Evolutionary conservation across 2,113 vertebrate genomes (phyloP).

Genomic region (Dicrurus megarhynchus): DNA sequence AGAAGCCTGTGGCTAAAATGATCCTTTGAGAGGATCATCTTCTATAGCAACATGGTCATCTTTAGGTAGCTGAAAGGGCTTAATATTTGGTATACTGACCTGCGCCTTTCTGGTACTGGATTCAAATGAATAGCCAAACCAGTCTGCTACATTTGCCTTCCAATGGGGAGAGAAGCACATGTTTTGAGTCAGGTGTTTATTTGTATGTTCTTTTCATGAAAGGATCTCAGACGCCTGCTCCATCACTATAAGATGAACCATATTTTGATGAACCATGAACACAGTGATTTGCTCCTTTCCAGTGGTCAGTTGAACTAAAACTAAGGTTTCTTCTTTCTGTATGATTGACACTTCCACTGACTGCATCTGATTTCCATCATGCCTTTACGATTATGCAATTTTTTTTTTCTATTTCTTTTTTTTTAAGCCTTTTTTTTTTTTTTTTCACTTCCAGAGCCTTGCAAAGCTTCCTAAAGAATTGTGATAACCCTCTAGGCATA

Average conservation of each 20-base stretch:
- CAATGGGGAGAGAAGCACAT: neutral
- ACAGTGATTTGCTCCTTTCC: neutral
- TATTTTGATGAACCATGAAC: neutral
- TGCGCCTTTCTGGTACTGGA: neutral
- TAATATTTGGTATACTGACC: neutral
- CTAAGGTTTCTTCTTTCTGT: neutral
- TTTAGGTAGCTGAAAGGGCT: neutral
- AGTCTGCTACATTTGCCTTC: neutral
- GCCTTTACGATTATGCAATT: rapidly evolving
- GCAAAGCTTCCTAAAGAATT: neutral
- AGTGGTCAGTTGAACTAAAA: neutral
- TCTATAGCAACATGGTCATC: neutral
- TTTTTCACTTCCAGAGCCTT: neutral
- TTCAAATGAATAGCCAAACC: neutral
- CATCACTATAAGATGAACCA: neutral
- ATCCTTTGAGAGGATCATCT: neutral
- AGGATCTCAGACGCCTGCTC: neutral
- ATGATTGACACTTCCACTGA: neutral
- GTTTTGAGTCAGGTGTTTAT: neutral
- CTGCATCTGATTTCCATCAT: neutral
- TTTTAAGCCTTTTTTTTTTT: neutral
- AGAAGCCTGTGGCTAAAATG: neutral
- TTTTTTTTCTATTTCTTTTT: neutral
- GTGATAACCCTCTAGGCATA: neutral
- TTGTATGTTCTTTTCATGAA: neutral